Conservation (phyloP, 2,888 invertebrate genomes). For the Perizoma affinitatum region DNA sequence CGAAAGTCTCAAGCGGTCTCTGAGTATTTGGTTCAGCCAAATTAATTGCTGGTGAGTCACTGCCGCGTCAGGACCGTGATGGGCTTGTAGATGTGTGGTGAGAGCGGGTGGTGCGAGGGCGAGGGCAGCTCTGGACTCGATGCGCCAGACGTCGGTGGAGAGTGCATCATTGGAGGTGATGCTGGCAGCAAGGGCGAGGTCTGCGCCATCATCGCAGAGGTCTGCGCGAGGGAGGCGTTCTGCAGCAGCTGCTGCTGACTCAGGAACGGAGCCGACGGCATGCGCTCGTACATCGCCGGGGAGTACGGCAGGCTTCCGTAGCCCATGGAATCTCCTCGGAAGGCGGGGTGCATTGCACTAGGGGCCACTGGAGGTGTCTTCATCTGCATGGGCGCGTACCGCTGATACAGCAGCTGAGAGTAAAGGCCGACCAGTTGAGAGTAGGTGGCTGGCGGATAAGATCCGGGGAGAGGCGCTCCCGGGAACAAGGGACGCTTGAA, state of each 20-base stretch:
- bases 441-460: conserved; percentile 84
- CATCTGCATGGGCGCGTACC: conserved; percentile 85
- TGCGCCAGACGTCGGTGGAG: conserved; percentile 67
- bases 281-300: conserved; percentile 64
- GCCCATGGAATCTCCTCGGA: conserved; percentile 69
- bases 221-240: conserved; percentile 45
- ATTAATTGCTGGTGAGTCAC: conserved; percentile 50
- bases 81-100: conserved; percentile 82
- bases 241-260: conserved; percentile 61
- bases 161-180: conserved; percentile 69
- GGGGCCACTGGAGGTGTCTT: conserved; percentile 79
- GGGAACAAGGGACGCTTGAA: conserved; percentile 91
- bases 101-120: conserved; percentile 68
- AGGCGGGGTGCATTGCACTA: conserved; percentile 81
- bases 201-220: conserved; percentile 54
- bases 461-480: conserved; percentile 83
- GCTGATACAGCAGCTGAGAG: conserved; percentile 87
- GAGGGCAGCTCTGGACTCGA: conserved; percentile 74
- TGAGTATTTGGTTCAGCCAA: conserved; percentile 40
- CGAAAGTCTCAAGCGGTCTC: conserved; percentile 50
- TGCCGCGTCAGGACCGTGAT: conserved; percentile 84
- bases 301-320: conserved; percentile 75
- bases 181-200: conserved; percentile 65
- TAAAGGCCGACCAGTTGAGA: conserved; percentile 84
- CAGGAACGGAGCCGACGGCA: conserved; percentile 62